phyloP scores from a whole-genome alignment of 92 coral and sea anemone genomes.

The Nematostella vectensis region DNA sequence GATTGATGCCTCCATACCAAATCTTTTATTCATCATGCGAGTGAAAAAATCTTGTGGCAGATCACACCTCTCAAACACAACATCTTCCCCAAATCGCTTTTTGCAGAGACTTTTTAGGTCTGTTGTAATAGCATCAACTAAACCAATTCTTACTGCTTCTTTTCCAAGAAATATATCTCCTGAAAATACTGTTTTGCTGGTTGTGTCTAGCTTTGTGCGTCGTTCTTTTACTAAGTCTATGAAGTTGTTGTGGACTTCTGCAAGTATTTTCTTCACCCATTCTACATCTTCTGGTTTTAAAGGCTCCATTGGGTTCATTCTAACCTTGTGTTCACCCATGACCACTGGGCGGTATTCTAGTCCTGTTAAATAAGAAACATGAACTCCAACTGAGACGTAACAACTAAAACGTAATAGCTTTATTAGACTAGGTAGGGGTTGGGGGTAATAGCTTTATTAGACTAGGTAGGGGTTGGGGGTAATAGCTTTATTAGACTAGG shows the following conservation, averaged over 20 bases:
- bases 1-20: slow-evolving; percentile 11
- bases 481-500: too few relatives aligned
- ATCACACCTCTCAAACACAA: slow-evolving; percentile 73
- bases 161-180: slow-evolving; percentile 71
- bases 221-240: slow-evolving; percentile 59
- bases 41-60: slow-evolving; percentile 28
- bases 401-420: too few relatives aligned
- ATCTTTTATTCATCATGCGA: slow-evolving; percentile 9
- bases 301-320: slow-evolving; percentile 65
- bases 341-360: slow-evolving; percentile 63
- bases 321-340: slow-evolving; percentile 74
- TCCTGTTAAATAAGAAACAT: slow-evolving; percentile 24
- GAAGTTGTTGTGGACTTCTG: slow-evolving; percentile 55
- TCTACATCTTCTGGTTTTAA: slow-evolving; percentile 59
- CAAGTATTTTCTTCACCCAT: slow-evolving; percentile 27
- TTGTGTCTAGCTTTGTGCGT: slow-evolving; percentile 55
- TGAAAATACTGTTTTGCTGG: slow-evolving; percentile 71
- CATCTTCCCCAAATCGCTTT: slow-evolving; percentile 69
- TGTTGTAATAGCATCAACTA: slow-evolving; percentile 64
- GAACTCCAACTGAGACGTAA: too few relatives aligned
- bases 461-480: too few relatives aligned
- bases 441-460: too few relatives aligned
- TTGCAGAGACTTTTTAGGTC: slow-evolving; percentile 53
- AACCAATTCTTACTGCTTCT: slow-evolving; percentile 62
- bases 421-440: too few relatives aligned